phyloP scores from a whole-genome alignment of 2,797 vertebrate species.

The Streptopelia turtur region DNA sequence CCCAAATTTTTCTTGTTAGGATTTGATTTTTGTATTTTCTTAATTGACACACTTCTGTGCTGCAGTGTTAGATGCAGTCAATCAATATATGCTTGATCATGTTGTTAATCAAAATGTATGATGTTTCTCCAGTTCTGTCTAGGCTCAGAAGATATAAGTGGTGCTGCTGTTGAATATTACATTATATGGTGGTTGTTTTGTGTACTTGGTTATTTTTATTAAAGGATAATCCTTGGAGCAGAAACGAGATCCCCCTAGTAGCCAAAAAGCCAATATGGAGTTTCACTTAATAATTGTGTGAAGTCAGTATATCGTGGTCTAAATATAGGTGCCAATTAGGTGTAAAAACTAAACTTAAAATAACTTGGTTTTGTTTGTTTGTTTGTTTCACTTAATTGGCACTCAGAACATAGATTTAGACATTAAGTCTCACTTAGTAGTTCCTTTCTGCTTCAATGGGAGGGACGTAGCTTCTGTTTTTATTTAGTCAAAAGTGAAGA shows the following conservation, averaged over 20 bases:
- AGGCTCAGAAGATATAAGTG: background rate
- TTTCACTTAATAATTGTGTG: background rate
- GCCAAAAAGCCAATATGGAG: background rate
- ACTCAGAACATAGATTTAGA: background rate
- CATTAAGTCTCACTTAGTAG: background rate
- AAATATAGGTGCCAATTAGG: background rate
- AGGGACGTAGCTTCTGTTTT: background rate
- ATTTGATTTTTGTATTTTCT: background rate
- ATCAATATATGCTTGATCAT: background rate
- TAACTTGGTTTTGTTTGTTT: too few species aligned
- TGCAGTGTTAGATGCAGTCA: background rate
- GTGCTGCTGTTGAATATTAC: background rate
- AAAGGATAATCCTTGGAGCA: background rate
- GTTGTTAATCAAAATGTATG: background rate
- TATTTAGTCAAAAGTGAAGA: background rate
- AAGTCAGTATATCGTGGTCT: background rate
- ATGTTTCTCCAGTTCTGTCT: background rate
- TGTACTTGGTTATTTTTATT: background rate
- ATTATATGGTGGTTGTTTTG: background rate
- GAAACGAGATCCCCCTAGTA: background rate
- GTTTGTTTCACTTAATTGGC: too few species aligned
- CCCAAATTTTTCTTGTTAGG: background rate
- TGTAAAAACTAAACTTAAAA: too few species aligned
- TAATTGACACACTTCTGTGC: background rate
- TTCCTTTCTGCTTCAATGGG: background rate